These are phyloP conservation scores for Kryptolebias ocellatus DNA, from an alignment of 2,797 vertebrate species.

Conservation along the genomic window DNA sequence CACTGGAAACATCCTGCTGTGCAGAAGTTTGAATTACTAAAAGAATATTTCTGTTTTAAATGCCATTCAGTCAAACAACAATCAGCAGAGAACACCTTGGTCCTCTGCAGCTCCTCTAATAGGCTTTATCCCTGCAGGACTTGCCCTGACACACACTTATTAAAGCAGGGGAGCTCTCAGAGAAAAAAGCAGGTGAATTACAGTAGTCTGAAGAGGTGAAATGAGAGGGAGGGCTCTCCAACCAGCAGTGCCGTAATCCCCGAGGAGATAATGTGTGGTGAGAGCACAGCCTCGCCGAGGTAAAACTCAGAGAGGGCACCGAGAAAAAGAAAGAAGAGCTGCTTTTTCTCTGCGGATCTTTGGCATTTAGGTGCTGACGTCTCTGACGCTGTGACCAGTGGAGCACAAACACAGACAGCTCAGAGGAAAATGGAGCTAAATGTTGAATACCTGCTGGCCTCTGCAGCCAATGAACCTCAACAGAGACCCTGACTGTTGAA, in stretches of 20 bases:
- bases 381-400: constrained; percentile 41
- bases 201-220: constrained; percentile 43
- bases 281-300: constrained; percentile 31
- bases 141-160: constrained; percentile 21
- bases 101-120: constrained; percentile 5
- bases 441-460: constrained; percentile 51
- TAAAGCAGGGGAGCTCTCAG: constrained; percentile 33
- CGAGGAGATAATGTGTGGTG: constrained; percentile 49
- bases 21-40: not conserved
- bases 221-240: constrained; percentile 49
- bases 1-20: too few relatives aligned
- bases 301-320: constrained; percentile 38
- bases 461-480: constrained; percentile 36
- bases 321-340: constrained; percentile 26
- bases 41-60: constrained; percentile 23
- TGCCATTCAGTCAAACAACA: not conserved
- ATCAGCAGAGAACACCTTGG: constrained; percentile 4
- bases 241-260: constrained; percentile 47
- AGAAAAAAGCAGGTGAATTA: constrained; percentile 46
- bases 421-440: constrained; percentile 47
- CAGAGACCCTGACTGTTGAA: constrained; percentile 32
- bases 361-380: constrained; percentile 52
- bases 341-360: constrained; percentile 13
- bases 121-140: constrained; percentile 11
- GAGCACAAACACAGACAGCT: constrained; percentile 50